Evolutionary conservation across 2,113 vertebrate genomes (phyloP).

Genomic region (Peromyscus maniculatus): DNA sequence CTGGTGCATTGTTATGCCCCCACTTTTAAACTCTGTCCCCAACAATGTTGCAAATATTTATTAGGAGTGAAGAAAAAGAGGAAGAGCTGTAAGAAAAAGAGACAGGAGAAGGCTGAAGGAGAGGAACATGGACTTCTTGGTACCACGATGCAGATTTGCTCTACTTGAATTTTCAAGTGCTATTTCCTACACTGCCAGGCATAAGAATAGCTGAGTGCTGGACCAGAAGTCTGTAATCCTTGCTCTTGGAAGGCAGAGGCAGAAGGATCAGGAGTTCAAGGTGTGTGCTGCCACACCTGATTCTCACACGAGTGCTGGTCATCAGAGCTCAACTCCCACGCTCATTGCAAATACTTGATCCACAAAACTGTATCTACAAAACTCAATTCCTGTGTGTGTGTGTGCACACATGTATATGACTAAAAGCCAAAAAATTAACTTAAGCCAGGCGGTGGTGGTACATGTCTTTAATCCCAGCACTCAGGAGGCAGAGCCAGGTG

Average conservation of each 20-base stretch:
- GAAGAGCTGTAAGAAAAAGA: not conserved
- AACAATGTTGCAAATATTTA: constrained; percentile 14
- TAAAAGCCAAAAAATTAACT: not conserved
- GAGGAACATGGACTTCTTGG: not conserved
- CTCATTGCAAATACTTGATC: not conserved
- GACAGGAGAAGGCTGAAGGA: no score
- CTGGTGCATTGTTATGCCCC: not conserved
- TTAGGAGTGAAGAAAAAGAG: not conserved
- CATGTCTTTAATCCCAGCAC: no score
- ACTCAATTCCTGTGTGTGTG: not conserved
- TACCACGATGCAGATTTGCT: not conserved
- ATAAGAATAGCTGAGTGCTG: not conserved
- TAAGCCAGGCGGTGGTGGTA: no score
- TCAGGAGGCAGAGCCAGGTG: no score
- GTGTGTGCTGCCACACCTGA: not conserved
- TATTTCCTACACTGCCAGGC: not conserved
- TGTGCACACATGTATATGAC: not conserved
- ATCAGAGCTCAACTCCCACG: not conserved
- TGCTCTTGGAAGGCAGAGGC: not conserved
- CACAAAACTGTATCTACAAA: not conserved
- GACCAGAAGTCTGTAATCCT: not conserved
- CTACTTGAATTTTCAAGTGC: not conserved
- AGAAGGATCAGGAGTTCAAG: not conserved
- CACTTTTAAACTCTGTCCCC: constrained; percentile 3
- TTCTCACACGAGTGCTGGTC: not conserved